These are phyloP conservation scores for Venturia canescens DNA, from an alignment of 1,140 invertebrate genomes.

Conservation along the genomic window DNA sequence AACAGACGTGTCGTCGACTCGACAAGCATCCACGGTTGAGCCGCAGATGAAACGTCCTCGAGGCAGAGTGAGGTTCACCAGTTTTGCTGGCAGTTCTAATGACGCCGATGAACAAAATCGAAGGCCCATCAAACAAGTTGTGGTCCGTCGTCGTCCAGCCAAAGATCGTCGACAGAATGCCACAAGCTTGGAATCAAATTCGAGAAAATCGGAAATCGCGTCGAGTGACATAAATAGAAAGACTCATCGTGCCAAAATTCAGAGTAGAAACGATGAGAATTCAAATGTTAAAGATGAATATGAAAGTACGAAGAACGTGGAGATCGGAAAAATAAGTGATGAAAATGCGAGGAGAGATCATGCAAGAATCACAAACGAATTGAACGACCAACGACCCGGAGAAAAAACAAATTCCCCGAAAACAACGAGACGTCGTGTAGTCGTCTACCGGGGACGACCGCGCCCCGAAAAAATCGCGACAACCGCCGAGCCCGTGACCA, in stretches of 20 bases:
- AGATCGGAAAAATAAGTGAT: neutral
- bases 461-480: conserved; percentile 21
- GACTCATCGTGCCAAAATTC: neutral
- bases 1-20: neutral
- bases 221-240: neutral
- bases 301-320: neutral
- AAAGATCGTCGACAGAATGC: conserved; percentile 1
- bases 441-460: conserved; percentile 36
- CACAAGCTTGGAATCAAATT: neutral
- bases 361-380: neutral
- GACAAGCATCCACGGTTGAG: neutral
- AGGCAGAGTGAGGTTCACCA: conserved; percentile 36
- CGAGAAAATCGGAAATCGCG: neutral
- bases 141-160: conserved; percentile 38
- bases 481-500: conserved; percentile 44
- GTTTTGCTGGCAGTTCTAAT: neutral
- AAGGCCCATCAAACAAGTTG: conserved; percentile 40
- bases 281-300: neutral
- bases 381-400: conserved; percentile 12
- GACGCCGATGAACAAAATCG: conserved; percentile 24
- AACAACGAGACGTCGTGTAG: conserved; percentile 34
- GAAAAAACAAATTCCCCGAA: neutral
- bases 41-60: conserved; percentile 24
- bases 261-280: neutral
- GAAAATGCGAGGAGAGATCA: conserved; percentile 7